Conservation (phyloP, 2,113 vertebrate genomes). For the Cyphotilapia sp. region DNA sequence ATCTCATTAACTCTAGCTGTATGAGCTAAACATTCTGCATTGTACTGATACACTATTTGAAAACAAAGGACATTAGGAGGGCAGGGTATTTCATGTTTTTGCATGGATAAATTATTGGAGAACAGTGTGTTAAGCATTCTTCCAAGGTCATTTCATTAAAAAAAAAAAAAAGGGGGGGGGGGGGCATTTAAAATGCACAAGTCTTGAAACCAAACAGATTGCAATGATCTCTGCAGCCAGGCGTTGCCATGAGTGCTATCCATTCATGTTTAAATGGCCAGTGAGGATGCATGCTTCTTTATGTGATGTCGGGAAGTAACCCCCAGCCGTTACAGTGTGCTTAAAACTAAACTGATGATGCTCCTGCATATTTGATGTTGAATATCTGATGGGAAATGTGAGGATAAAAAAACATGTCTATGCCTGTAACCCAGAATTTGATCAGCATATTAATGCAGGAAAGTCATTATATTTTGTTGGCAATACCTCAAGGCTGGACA, state of each 20-base stretch:
- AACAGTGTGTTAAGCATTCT: neutral
- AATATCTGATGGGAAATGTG: constrained; percentile 35
- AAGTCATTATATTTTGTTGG: constrained; percentile 45
- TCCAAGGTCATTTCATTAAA: neutral
- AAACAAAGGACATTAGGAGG: neutral
- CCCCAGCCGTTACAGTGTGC: constrained; percentile 3
- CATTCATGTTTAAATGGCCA: constrained; percentile 24
- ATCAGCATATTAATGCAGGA: constrained; percentile 59
- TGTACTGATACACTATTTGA: neutral
- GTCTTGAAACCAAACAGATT: constrained; percentile 6
- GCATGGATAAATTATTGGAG: neutral
- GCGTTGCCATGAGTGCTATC: neutral
- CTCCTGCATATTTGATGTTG: constrained; percentile 31
- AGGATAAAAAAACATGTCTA: constrained; percentile 30
- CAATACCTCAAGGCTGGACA: constrained; percentile 44
- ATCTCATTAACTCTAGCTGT: neutral
- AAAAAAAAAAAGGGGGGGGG: neutral
- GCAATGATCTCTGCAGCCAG: constrained; percentile 32
- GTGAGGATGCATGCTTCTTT: neutral
- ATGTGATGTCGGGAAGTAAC: constrained; percentile 13
- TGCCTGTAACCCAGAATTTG: constrained; percentile 36
- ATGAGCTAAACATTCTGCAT: neutral
- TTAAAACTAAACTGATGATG: constrained; percentile 22
- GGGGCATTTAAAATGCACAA: constrained; percentile 19
- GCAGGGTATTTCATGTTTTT: neutral